A percentile compares a stretch with the other conserved stretches of the same genome.
These are phyloP conservation scores for Channa striata DNA, from an alignment of 2,797 vertebrate species.

Conservation along the genomic window DNA sequence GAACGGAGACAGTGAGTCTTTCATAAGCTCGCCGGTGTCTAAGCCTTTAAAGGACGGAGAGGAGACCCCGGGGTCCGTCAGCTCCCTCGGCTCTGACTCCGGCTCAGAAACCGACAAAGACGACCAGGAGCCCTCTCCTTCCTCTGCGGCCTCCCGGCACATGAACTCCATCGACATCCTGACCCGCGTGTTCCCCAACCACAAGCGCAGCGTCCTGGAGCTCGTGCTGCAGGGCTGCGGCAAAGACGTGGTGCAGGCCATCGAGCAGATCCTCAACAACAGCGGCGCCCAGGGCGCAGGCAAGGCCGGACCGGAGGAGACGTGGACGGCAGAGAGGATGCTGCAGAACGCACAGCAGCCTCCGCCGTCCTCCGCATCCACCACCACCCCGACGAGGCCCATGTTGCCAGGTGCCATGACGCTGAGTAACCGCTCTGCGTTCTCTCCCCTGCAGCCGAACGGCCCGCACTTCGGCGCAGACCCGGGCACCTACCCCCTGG, in stretches of 20 bases:
- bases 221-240: constrained; percentile 97
- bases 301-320: constrained; percentile 80
- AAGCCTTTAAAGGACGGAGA: constrained; percentile 90
- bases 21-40: constrained; percentile 91
- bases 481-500: constrained; percentile 90
- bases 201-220: constrained; percentile 96
- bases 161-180: constrained; percentile 98
- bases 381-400: constrained; percentile 86
- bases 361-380: constrained; percentile 74
- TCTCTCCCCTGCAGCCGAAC: constrained; percentile 96
- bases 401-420: constrained; percentile 94
- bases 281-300: constrained; percentile 82
- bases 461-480: constrained; percentile 94
- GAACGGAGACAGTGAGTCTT: constrained; percentile 96
- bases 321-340: constrained; percentile 88
- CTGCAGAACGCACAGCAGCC: constrained; percentile 82
- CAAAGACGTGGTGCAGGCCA: constrained; percentile 98
- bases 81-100: constrained; percentile 94
- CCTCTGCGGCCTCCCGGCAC: constrained; percentile 88
- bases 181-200: constrained; percentile 96
- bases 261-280: constrained; percentile 99
- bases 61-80: constrained; percentile 94
- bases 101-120: constrained; percentile 94
- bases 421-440: constrained; percentile 96
- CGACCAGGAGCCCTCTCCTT: constrained; percentile 88